Base-by-base conservation (phyloP, 2,888 invertebrate genomes). In the Drosophila pegasa region DNA sequence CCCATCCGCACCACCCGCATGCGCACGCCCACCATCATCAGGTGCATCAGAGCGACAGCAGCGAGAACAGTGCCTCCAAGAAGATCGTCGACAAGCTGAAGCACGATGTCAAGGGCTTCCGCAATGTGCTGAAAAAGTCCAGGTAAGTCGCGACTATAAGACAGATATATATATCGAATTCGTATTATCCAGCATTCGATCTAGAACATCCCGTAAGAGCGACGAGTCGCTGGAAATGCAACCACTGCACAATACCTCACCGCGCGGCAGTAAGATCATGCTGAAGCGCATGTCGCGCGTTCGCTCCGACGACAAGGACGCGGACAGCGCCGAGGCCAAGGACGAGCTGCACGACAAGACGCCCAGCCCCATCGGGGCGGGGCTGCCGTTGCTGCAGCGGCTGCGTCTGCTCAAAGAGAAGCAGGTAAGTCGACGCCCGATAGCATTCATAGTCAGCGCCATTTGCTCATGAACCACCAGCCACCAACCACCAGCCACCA, bases 371-470 rank as follows among this genome's bases (percentile, higher is more conserved):
- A 94, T 97, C 68, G 97, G 97, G 40, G 97, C 97, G 5, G 97
- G 97, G 0, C 92, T 97, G 57, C 97, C 97, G 0, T 92, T 97
- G 27, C 92, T 97, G 9, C 95, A 96, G 41, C 93, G 97, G 62
- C 92, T 97, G 54, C 95, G 96, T 86, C 93, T 97, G 43, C 93
- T 97, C 0, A 97, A 97, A 91, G 97, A 97, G 91, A 97, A 97
- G 91, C 97, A 97, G 93, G 96, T 95, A 80, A 91, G 88, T 92
- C 31, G 10, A 20, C 50, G 18, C 22, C 16, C 10, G n/a, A 65
- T 29, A 52, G 20, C 37, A 45, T 25, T 27, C 48, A 43, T 41
- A 35, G 14, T 29, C 41, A 48, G 63, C 43, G 38, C 52, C 71
- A 65, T 45, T 27, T 33, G 22, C 25, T 40, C 58, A 60, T 63